Base-by-base conservation (phyloP, 2,113 vertebrate species). In the Hucho hucho region DNA sequence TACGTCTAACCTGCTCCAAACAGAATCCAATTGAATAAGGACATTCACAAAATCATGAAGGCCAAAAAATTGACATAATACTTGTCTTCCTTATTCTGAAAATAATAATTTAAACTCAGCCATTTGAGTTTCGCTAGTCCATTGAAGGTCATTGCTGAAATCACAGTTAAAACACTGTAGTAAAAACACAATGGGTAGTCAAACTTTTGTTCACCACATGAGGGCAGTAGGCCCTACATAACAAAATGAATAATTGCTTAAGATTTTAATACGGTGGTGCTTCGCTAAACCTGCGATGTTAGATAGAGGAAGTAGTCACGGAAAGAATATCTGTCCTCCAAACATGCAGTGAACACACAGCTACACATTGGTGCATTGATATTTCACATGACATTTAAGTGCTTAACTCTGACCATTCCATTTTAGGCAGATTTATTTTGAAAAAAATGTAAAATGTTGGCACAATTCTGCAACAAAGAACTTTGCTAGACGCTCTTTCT, bases 151-250 rank as follows among this genome's bases (percentile, higher is more conserved):
- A 53, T 14, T 43, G 2, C 0, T 12, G 14, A n/a, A 72, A 79
- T 87, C 75, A 89, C 91, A 90, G 90, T 86, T 91, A 92, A 91
- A 92, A 91, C 90, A 90, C 90, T 90, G 90, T 64, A 87, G 82
- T 81, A 76, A 69, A 83, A 74, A 78, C 37, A 16, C 58, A 47
- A 75, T 63, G 47, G 47, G 1, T 49, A 4, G 47, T 49, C 47
- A 16, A 16, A 49, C 47, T 16, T 49, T 49, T 13, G 11, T 49
- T 49, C 14, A 49, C 47, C 14, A 49, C 11, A 49, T 14, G 47
- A 49, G 12, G 14, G 14, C 14, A 16, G 47, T 16, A 49, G 47
- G 14, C 47, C 47, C 47, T 16, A 49, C 47, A 49, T 49, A 49
- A 37, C 37, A 37, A 49, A 3, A 4, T 49, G 1, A 37, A 9